Conservation (phyloP, 2,888 invertebrate genomes). For the Aspidiotus rigidus region DNA sequence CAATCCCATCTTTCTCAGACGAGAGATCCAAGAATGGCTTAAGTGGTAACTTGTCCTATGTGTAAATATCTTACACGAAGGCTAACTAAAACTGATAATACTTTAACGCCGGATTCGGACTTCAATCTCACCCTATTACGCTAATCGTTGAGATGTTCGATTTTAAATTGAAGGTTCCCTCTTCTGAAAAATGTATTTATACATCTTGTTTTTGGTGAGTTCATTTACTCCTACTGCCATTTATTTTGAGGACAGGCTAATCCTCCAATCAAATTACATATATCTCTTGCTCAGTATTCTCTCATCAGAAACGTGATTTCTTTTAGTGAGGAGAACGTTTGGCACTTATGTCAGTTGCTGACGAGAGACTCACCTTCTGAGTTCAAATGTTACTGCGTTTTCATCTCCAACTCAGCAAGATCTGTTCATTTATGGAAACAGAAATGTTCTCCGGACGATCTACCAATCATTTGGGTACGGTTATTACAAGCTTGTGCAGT, state of each 20-base stretch:
- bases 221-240: not conserved
- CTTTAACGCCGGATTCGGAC: no score
- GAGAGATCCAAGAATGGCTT: no score
- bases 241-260: not conserved
- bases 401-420: constrained; percentile 20
- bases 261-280: not conserved
- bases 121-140: no score
- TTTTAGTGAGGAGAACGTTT: constrained; percentile 28
- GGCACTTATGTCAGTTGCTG: constrained; percentile 24
- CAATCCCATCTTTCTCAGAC: no score
- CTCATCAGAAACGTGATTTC: not conserved
- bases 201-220: constrained; percentile 21
- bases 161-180: constrained; percentile 9
- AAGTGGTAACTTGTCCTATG: no score
- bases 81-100: no score
- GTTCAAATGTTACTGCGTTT: constrained; percentile 19
- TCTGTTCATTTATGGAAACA: constrained; percentile 27
- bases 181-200: constrained; percentile 17
- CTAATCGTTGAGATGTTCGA: not conserved
- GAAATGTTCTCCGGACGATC: constrained; percentile 9
- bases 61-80: no score
- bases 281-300: not conserved
- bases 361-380: not conserved
- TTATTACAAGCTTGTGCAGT: not conserved
- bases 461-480: constrained; percentile 19